Conservation (phyloP, 2,888 invertebrate species). For the Nemurella pictetii region DNA sequence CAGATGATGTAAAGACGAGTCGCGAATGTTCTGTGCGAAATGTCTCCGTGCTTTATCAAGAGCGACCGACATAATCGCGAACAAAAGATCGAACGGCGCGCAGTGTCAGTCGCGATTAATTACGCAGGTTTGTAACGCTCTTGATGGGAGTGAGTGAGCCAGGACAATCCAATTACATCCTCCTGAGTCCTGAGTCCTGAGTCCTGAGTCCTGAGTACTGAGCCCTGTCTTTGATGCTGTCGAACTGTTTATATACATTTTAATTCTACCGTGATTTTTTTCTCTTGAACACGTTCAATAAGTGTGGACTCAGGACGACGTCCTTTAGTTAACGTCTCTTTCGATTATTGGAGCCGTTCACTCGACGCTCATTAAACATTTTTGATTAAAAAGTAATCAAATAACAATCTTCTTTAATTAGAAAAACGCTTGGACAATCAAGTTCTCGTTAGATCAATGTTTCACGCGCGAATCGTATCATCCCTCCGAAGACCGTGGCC, state of each 20-base stretch:
- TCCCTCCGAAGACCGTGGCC: not conserved
- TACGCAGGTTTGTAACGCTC: not conserved
- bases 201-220: too few species aligned
- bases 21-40: not conserved
- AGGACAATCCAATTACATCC: conserved; percentile 13
- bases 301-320: not conserved
- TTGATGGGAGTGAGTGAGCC: not conserved
- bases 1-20: not conserved
- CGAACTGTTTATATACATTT: conserved; percentile 13
- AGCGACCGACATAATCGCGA: not conserved
- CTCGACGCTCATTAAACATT: conserved; percentile 10
- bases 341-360: not conserved
- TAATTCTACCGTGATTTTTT: not conserved
- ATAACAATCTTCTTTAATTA: conserved; percentile 4
- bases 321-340: not conserved
- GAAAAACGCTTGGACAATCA: conserved; percentile 16
- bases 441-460: not conserved
- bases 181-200: too few species aligned
- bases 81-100: not conserved
- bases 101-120: conserved; percentile 15
- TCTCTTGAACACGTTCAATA: not conserved
- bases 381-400: conserved; percentile 26
- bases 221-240: not conserved
- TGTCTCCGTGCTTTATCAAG: not conserved
- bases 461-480: not conserved